Evolutionary conservation across 2,888 invertebrate species (phyloP).

Genomic region (Tetranychus truncatus): DNA sequence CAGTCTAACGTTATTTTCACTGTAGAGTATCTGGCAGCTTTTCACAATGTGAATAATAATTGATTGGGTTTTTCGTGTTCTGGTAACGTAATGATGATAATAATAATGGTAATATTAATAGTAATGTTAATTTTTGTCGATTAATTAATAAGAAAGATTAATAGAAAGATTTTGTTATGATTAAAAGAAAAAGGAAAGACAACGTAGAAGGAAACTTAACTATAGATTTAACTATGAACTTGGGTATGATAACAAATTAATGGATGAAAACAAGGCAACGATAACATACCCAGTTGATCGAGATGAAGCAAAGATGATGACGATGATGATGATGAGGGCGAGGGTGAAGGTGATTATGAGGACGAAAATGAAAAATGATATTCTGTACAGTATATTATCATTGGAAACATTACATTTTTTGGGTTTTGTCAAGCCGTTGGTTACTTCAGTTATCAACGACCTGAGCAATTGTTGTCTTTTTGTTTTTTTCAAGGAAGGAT

Average conservation of each 20-base stretch:
- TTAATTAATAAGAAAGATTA: neutral
- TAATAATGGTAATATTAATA: neutral
- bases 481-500: no score
- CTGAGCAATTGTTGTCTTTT: no score
- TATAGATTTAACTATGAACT: neutral
- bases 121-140: neutral
- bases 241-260: neutral
- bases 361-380: neutral
- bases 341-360: neutral
- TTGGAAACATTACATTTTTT: no score
- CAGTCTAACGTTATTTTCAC: neutral
- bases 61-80: neutral
- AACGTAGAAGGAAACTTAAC: neutral
- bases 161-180: neutral
- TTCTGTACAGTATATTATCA: no score
- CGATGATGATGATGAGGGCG: slow-evolving; percentile 1
- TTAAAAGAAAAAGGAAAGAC: neutral
- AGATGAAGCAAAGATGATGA: neutral
- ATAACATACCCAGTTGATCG: neutral
- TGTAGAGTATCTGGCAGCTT: neutral
- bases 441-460: no score
- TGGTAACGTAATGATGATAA: neutral
- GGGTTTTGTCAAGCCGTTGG: no score
- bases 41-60: neutral
- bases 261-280: neutral